These are phyloP conservation scores for Isaurus tuberculatus DNA, from an alignment of 92 coral and sea anemone species.

Conservation along the genomic window DNA sequence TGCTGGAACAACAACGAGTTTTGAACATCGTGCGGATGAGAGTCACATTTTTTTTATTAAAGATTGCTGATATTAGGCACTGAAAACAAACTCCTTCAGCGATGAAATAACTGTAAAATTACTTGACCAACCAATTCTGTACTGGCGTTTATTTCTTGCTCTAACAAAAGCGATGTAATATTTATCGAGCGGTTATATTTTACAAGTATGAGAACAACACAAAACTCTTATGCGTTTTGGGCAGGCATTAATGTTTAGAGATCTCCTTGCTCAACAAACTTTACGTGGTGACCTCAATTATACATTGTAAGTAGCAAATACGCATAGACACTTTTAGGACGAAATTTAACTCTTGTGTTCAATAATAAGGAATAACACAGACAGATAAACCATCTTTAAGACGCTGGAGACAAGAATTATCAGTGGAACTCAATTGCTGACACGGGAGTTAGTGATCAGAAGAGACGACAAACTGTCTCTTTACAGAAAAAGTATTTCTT, in stretches of 20 bases:
- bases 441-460: neutral
- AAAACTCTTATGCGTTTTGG: neutral
- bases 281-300: neutral
- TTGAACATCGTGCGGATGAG: neutral
- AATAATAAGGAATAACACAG: neutral
- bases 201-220: neutral
- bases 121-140: neutral
- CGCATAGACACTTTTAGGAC: neutral
- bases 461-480: neutral
- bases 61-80: constrained; percentile 1
- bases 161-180: constrained; percentile 62
- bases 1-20: neutral
- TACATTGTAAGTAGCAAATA: neutral
- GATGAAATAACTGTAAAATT: constrained; percentile 1
- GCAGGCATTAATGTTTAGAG: neutral
- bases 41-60: neutral
- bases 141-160: constrained; percentile 31
- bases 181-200: constrained; percentile 54
- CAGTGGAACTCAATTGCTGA: neutral
- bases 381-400: neutral
- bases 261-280: neutral
- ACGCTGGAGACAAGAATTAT: neutral
- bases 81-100: neutral
- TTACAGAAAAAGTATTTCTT: neutral
- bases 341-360: neutral